Conservation (phyloP, 2,888 invertebrate genomes). For the Plagiodera versicolora region DNA sequence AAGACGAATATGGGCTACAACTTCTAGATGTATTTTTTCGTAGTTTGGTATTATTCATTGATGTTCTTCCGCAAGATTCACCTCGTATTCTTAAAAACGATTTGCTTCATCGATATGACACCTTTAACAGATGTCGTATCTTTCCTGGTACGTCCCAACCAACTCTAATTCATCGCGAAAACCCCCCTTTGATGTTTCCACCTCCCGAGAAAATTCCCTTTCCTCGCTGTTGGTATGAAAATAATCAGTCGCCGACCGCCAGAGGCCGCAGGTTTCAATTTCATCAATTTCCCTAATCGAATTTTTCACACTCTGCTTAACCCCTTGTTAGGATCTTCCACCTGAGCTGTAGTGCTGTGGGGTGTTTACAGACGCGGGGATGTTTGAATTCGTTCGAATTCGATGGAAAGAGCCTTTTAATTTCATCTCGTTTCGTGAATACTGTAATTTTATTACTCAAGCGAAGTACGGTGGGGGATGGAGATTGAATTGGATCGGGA, state of each 20-base stretch:
- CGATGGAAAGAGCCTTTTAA: slow-evolving; percentile 1
- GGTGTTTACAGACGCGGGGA: slow-evolving; percentile 1
- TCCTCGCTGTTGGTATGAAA: too few relatives aligned
- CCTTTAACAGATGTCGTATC: too few relatives aligned
- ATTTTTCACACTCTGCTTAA: slow-evolving; percentile 48
- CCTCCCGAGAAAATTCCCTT: too few relatives aligned
- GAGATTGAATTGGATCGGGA: neutral
- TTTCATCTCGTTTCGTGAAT: neutral
- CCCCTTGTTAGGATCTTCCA: slow-evolving; percentile 46
- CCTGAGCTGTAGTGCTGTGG: slow-evolving; percentile 43
- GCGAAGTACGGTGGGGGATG: slow-evolving; percentile 4
- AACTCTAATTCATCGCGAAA: neutral
- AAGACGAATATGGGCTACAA: too few relatives aligned
- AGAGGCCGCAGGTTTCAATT: slow-evolving; percentile 35
- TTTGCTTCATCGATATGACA: too few relatives aligned
- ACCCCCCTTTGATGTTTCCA: neutral
- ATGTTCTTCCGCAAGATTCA: too few relatives aligned
- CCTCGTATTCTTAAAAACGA: too few relatives aligned
- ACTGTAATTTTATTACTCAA: neutral
- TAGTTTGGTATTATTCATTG: too few relatives aligned
- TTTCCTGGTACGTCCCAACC: too few relatives aligned
- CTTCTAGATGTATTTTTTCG: too few relatives aligned
- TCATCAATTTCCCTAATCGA: slow-evolving; percentile 50
- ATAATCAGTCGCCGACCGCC: neutral
- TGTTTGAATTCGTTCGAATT: slow-evolving; percentile 2